These are phyloP conservation scores for Malurus leucopterus DNA, from an alignment of 2,797 vertebrate species.

Conservation along the genomic window DNA sequence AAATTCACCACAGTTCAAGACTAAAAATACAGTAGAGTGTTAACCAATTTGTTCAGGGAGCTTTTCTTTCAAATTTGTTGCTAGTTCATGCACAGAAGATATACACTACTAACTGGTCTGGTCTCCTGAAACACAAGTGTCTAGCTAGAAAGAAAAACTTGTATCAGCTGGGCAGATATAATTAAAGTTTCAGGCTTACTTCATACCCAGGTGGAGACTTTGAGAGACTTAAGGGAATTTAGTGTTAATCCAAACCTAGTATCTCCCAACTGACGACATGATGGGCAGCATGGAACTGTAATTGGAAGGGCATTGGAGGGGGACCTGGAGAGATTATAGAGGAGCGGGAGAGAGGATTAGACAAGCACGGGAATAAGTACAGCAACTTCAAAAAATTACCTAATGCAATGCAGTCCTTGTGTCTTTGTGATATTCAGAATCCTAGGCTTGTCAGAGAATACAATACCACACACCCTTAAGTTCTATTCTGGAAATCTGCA, in stretches of 20 bases:
- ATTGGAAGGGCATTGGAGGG: slow-evolving; percentile 64
- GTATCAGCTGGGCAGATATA: slow-evolving; percentile 47
- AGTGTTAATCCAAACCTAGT: slow-evolving; percentile 53
- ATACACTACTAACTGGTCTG: neutral
- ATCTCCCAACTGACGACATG: slow-evolving; percentile 34
- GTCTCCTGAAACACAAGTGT: slow-evolving; percentile 2
- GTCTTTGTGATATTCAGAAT: slow-evolving; percentile 46
- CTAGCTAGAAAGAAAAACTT: slow-evolving; percentile 34
- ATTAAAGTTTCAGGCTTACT: slow-evolving; percentile 58
- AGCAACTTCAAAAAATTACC: slow-evolving; percentile 50
- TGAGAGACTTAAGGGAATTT: slow-evolving; percentile 61
- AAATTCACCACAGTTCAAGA: neutral
- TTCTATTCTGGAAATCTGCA: slow-evolving; percentile 23
- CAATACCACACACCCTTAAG: slow-evolving; percentile 11
- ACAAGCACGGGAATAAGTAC: slow-evolving; percentile 40
- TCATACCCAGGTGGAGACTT: slow-evolving; percentile 58
- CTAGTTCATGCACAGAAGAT: slow-evolving; percentile 6
- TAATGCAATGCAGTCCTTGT: slow-evolving; percentile 34
- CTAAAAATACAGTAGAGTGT: neutral
- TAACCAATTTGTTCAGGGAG: slow-evolving; percentile 20
- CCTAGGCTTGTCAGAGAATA: slow-evolving; percentile 32
- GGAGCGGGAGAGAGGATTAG: slow-evolving; percentile 57
- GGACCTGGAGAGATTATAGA: slow-evolving; percentile 56
- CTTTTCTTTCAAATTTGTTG: slow-evolving; percentile 29
- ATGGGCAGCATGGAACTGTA: slow-evolving; percentile 56